phyloP scores from a whole-genome alignment of 2,113 vertebrate species.

The Zapus hudsonius region DNA sequence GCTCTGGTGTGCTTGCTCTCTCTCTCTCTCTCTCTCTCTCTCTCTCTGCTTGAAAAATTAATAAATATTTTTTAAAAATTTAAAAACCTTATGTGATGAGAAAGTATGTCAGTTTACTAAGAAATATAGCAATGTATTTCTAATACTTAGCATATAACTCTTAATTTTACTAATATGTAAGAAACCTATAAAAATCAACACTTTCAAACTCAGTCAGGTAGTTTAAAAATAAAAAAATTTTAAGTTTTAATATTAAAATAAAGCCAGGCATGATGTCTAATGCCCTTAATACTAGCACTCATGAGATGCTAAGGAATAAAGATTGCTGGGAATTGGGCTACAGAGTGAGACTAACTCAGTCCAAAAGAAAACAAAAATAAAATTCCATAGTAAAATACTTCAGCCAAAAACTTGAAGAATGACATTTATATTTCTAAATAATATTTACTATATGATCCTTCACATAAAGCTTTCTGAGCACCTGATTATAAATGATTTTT shows the following conservation, averaged over 20 bases:
- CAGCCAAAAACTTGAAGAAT: not conserved
- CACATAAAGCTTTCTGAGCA: not conserved
- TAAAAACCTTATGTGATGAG: not conserved
- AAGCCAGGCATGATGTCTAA: not conserved
- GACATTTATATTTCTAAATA: not conserved
- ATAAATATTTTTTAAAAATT: too few relatives aligned
- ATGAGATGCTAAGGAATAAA: not conserved
- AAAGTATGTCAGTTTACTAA: not conserved
- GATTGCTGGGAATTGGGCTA: not conserved
- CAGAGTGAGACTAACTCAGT: not conserved
- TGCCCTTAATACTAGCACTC: not conserved
- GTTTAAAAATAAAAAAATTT: too few relatives aligned
- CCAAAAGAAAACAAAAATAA: not conserved
- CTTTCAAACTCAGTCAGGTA: too few relatives aligned
- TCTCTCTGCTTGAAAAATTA: too few relatives aligned
- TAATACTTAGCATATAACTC: not conserved
- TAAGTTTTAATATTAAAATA: constrained; percentile 24
- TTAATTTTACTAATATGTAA: not conserved
- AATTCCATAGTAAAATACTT: not conserved
- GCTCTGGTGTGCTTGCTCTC: too few relatives aligned
- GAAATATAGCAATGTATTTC: constrained; percentile 4
- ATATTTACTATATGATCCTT: not conserved
- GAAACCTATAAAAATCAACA: not conserved
- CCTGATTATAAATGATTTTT: not conserved
- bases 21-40: too few relatives aligned